Evolutionary conservation across 2,797 vertebrate species (phyloP), one percentile per base, ranked within the genome.

Genomic region (Philypnodon macrostomus): DNA sequence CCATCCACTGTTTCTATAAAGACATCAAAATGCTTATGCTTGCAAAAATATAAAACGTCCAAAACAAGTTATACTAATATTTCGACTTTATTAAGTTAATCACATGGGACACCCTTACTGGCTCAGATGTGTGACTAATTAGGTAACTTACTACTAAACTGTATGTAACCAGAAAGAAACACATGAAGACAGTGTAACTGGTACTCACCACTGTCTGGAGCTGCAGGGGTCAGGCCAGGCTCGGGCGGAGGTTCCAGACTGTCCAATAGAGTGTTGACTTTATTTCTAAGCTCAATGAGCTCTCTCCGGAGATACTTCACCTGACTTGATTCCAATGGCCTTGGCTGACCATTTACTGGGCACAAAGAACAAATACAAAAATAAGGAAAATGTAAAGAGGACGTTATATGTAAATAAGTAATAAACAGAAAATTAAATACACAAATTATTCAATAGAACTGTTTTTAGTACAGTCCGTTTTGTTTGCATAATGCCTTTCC

Each of bases 251-350:
- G 96, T 56, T 98, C 97, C 87, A 99, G 86, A 79, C 91, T 94
- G 75, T 99, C 96, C 84, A 99, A 81, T 50, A 99, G 90, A 52
- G 89, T 92, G 86, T 98, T 99, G 65, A 99, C 95, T 93, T 98
- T 98, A 85, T 99, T 98, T 75, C 96, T 90, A 80, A 98, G 92
- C 85, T 98, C 95, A 79, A 98, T 96, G 74, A 99, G 91, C 88
- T 99, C 97, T 79, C 92, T 90, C 63, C 95, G 95, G 63, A 99
- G 90, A 59, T 98, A 93, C 78, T 99, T 99, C 76, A 99, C 96
- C 77, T 98, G 96, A 87, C 92, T 97, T 18, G 96, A 98, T 83
- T 98, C 97, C 84, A 99, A 87, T 18, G 97, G 96, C 72, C 95
- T 89, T 17, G 97, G 97, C 12, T 98, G 96, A 61, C 96, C 96